These are phyloP conservation scores for Clamator glandarius DNA, from an alignment of 2,797 vertebrate species.

Conservation along the genomic window DNA sequence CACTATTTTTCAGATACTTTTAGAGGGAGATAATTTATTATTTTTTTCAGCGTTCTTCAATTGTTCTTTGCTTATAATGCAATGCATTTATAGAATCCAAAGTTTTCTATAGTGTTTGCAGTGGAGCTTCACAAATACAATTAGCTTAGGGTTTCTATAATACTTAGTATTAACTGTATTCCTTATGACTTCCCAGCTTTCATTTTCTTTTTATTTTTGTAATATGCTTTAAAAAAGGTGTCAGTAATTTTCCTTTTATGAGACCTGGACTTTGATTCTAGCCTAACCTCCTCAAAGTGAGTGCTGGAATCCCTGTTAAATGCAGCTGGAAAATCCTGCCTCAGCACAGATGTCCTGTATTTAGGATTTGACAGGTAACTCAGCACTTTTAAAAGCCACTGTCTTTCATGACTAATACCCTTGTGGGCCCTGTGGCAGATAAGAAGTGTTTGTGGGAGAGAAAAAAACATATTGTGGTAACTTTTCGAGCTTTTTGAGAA, in stretches of 20 bases:
- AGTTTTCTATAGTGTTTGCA: neutral
- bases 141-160: neutral
- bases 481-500: slow-evolving; percentile 15
- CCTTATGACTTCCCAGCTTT: neutral
- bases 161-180: neutral
- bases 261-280: neutral
- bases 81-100: neutral
- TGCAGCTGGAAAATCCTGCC: slow-evolving; percentile 14
- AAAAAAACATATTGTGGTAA: neutral
- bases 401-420: slow-evolving; percentile 34
- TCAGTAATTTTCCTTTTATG: neutral
- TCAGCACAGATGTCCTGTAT: neutral
- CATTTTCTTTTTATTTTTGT: neutral
- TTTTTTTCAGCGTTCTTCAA: neutral
- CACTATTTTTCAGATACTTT: neutral
- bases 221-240: neutral
- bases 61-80: neutral
- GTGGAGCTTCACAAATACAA: neutral
- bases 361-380: slow-evolving; percentile 40
- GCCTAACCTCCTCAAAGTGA: neutral
- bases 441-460: neutral
- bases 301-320: neutral
- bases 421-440: neutral
- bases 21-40: neutral
- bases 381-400: slow-evolving; percentile 8